Evolutionary conservation across 1,140 invertebrate genomes (phyloP), one percentile per base, ranked within the genome.

Genomic region (Heterodera schachtii): DNA sequence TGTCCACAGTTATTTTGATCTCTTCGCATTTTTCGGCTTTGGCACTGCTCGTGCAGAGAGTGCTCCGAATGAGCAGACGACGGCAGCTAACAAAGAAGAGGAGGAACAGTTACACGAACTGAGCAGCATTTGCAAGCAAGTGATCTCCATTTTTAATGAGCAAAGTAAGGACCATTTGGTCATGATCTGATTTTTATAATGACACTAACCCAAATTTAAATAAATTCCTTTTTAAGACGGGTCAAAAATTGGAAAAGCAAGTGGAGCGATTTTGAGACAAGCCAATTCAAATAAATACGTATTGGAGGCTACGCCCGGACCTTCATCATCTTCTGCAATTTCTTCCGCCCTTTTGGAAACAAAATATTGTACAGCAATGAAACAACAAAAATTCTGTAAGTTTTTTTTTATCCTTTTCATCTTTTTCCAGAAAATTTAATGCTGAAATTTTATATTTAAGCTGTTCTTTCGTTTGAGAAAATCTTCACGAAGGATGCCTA

Each of bases 91-190:
- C 11, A 78, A 41, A n/a, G 46, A 78, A 9, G 77, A 78, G 31
- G 77, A 78, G 43, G 79, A 11, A 46, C 60, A 57, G 5, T 21
- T 78, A 41, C 43, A 60, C 0, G 44, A 78, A 43, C n/a, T 78
- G 64, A 57, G 64, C 64, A 71, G 31, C n/a, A 60, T 78, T 46
- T 31, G 77, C 73, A 57, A 64, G 71, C 8, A 78, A 11, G 77
- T 78, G 16, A 44, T 44, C 64, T 19, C 46, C 19, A 69, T 78
- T 57, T 47, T 78, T n/a, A 11, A 78, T 41, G 64, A 78, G 43
- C 69, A 31, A 46, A 46, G 69, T 71, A 31, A 31, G 31, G 31
- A 31, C 31, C 31, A 31, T 31, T 31, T 31, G 31, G 1, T 31
- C 31, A 31, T 1, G 31, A 11, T 64, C 69, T 71, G 69, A 8